Conservation (phyloP, 1,140 invertebrate genomes). For the Papilio polytes region DNA sequence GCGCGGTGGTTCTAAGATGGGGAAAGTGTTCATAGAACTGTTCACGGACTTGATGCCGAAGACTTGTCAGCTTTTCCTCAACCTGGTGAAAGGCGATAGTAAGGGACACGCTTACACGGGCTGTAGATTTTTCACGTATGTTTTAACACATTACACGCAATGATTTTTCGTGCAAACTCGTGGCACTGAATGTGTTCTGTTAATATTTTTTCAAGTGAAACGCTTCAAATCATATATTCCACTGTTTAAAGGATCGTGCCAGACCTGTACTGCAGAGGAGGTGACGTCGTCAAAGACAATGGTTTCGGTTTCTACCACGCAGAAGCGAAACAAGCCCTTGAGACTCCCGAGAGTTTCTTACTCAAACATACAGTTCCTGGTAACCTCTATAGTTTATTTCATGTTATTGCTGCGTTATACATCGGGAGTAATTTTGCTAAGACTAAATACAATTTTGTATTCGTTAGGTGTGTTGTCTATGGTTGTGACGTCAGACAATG, state of each 20-base stretch:
- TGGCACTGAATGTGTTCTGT: too few relatives aligned
- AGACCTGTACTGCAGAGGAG: conserved; percentile 73
- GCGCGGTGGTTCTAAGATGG: conserved; percentile 69
- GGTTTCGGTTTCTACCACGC: conserved; percentile 70
- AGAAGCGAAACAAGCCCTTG: conserved; percentile 53
- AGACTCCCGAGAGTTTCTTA: conserved; percentile 60
- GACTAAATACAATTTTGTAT: neutral
- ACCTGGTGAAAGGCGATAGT: conserved; percentile 61
- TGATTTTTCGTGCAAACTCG: neutral
- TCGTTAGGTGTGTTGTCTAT: conserved; percentile 75
- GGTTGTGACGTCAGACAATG: conserved; percentile 67
- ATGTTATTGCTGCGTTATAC: neutral
- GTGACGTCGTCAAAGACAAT: conserved; percentile 77
- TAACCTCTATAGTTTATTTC: conserved; percentile 41
- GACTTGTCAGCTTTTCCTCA: conserved; percentile 70
- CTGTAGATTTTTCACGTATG: conserved; percentile 71
- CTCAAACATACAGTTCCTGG: conserved; percentile 78
- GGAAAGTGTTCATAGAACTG: conserved; percentile 64
- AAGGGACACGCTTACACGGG: conserved; percentile 69
- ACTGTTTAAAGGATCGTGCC: conserved; percentile 66
- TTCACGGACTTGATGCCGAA: conserved; percentile 69
- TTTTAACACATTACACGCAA: neutral
- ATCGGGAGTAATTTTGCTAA: neutral
- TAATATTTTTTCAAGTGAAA: too few relatives aligned
- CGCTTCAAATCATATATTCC: neutral